These are phyloP conservation scores for Pica pica DNA, from an alignment of 2,113 vertebrate genomes.

Conservation along the genomic window DNA sequence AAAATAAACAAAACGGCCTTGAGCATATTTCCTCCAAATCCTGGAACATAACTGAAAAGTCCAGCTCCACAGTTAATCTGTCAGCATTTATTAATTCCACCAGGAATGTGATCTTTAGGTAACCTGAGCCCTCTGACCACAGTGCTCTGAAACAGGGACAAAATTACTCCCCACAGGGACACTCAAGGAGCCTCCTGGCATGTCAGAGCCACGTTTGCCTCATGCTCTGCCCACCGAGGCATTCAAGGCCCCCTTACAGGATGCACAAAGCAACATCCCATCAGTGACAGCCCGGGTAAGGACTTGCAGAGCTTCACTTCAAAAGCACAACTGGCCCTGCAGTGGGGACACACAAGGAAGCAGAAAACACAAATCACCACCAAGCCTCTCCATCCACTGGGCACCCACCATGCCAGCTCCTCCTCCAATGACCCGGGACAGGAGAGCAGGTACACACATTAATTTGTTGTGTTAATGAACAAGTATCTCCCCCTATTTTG, in stretches of 20 bases:
- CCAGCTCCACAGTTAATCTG: not conserved
- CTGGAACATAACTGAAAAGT: not conserved
- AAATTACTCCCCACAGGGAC: too few relatives aligned
- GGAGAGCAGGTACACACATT: too few relatives aligned
- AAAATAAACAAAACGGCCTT: not conserved
- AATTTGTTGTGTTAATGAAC: not conserved
- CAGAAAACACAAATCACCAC: not conserved
- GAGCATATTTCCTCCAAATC: not conserved
- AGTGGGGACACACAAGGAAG: not conserved
- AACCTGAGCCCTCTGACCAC: not conserved
- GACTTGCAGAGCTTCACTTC: not conserved
- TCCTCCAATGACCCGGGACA: fast-evolving
- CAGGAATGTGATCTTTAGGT: not conserved
- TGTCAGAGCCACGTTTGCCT: fast-evolving
- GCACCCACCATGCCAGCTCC: not conserved
- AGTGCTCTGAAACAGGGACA: not conserved
- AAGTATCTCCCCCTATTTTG: fast-evolving
- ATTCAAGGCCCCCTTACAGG: not conserved
- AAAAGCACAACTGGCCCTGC: not conserved
- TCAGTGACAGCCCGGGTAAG: fast-evolving
- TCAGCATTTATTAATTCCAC: not conserved
- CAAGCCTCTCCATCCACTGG: not conserved
- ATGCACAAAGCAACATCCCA: not conserved
- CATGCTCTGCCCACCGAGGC: not conserved
- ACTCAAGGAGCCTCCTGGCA: not conserved